Base-by-base conservation (phyloP, 2,113 vertebrate genomes). In the Chelonoidis abingdonii region DNA sequence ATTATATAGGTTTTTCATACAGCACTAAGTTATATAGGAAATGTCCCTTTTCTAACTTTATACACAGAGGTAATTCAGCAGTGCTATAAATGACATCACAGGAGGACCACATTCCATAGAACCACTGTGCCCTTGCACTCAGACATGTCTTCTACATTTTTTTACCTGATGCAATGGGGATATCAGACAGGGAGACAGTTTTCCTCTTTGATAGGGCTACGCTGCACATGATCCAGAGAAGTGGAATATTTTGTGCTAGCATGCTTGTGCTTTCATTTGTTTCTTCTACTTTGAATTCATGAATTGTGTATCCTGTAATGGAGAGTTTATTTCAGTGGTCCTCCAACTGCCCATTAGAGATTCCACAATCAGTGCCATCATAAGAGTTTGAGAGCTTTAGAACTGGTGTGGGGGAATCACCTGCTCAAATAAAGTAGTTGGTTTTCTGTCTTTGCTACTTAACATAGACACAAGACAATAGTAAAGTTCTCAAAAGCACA, bases 11-110 rank as follows among this genome's bases (percentile, higher is more conserved):
- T 59, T 83, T 84, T 41, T 25, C 4, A 62, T 56, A 91, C 47
- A 1, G 0, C 1, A 78, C 1, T 0, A 17, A 84, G 53, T 81
- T 84, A 16, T 1, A 3, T 8, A 4, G 16, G 21, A 78, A 47
- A 79, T 75, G 88, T 93, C 10, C 1, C 10, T 89, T 93, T 93
- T 65, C 3, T 4, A 81, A 9, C 14, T 72, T 7, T 6, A 80
- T 24, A 31, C 10, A 27, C 41, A 47, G 6, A 3, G 38, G 41
- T 47, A 78, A 78, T 78, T 47, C 9, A 47, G 1, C 50, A 3
- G 0, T 80, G 35, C 31, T n/a, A 59, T 5, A 10, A 3, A n/a
- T 1, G 2, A 6, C 75, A 92, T 4, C 22, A 78, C 52, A 81
- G 16, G 69, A 35, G 24, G 89, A 4, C 9, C 29, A 4, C 13